phyloP scores from a whole-genome alignment of 2,113 vertebrate genomes.

The Heterotilapia buettikoferi region DNA sequence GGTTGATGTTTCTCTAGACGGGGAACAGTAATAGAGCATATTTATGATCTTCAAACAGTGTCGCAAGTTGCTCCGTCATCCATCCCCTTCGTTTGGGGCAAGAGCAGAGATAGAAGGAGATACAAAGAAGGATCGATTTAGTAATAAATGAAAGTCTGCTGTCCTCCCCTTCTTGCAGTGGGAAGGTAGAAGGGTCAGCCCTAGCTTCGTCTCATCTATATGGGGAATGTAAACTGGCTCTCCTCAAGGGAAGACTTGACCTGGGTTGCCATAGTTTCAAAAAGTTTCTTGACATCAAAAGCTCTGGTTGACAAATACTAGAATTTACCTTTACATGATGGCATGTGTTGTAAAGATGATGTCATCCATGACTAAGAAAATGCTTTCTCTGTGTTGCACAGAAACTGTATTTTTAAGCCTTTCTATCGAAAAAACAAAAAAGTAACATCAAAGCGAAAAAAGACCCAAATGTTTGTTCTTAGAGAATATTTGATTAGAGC shows the following conservation, averaged over 20 bases:
- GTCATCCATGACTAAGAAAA: background rate
- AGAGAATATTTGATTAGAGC: background rate
- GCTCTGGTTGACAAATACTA: background rate
- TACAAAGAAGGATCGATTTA: background rate
- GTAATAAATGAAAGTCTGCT: background rate
- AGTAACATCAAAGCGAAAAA: background rate
- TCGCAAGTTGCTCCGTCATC: background rate
- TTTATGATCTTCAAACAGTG: background rate
- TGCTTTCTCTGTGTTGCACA: background rate
- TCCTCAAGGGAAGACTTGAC: constrained; percentile 23
- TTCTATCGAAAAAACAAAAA: background rate
- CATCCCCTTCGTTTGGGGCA: background rate
- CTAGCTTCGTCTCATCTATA: constrained; percentile 13
- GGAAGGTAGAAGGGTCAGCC: background rate
- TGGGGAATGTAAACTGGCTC: constrained; percentile 50
- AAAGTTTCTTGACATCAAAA: constrained; percentile 4
- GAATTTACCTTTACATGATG: background rate
- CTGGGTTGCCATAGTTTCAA: constrained; percentile 30
- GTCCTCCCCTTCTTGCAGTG: background rate
- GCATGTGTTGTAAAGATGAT: background rate
- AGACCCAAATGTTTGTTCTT: background rate
- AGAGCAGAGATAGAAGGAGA: background rate
- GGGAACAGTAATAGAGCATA: background rate
- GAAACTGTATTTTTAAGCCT: background rate
- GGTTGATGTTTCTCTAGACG: background rate